Evolutionary conservation across 2,888 invertebrate genomes (phyloP).

Genomic region (Escarpia spicata): DNA sequence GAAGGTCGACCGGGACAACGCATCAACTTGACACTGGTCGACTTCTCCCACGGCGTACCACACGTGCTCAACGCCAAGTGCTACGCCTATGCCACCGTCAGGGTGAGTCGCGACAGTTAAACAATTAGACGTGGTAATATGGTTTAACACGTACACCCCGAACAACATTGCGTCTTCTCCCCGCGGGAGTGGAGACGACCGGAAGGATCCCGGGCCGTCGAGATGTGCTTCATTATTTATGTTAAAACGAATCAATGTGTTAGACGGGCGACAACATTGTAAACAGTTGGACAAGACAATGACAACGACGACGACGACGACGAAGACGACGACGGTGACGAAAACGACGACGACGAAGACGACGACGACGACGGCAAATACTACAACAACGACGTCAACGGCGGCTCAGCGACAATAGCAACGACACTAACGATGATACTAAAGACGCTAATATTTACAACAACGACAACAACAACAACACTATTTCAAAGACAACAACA

Average conservation of each 20-base stretch:
- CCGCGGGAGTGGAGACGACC: not conserved
- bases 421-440: not conserved
- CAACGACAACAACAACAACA: too few species aligned
- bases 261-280: too few species aligned
- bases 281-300: too few species aligned
- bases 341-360: not conserved
- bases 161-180: not conserved
- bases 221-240: too few species aligned
- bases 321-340: not conserved
- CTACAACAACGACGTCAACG: not conserved
- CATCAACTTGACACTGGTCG: not conserved
- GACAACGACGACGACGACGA: too few species aligned
- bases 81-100: slow-evolving; percentile 6
- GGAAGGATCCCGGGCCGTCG: too few species aligned
- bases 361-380: not conserved
- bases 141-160: not conserved
- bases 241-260: too few species aligned
- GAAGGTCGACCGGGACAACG: not conserved
- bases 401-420: not conserved
- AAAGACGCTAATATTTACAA: not conserved
- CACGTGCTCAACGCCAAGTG: not conserved
- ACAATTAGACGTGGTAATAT: not conserved
- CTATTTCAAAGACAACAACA: not conserved
- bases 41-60: not conserved
- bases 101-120: not conserved